Percentiles rank a stretch among this genome's conserved stretches.
phyloP scores from a whole-genome alignment of 2,888 invertebrate genomes.

The Clitarchus hookeri region DNA sequence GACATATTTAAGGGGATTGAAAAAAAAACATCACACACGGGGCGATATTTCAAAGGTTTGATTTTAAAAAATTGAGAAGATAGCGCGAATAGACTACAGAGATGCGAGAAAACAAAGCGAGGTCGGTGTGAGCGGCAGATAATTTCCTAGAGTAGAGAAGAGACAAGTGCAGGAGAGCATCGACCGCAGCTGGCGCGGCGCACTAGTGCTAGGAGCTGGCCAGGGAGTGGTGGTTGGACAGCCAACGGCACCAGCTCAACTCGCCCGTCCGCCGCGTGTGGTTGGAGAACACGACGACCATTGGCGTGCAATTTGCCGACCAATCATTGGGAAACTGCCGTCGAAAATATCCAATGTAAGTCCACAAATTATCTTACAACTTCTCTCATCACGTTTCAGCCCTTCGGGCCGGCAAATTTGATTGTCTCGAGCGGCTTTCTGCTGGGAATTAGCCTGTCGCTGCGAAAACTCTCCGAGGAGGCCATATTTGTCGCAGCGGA shows the following conservation, averaged over 20 bases:
- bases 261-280: constrained; percentile 37
- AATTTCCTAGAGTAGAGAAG: neutral
- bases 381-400: constrained; percentile 49
- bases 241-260: constrained; percentile 42
- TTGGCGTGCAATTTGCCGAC: constrained; percentile 84
- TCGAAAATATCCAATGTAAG: constrained; percentile 75
- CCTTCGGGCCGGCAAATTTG: constrained; percentile 44
- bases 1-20: no score
- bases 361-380: constrained; percentile 70
- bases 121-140: no score
- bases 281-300: constrained; percentile 67
- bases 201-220: constrained; percentile 46
- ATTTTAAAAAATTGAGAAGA: no score
- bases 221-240: constrained; percentile 64
- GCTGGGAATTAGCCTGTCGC: neutral
- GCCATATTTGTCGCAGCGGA: constrained; percentile 51
- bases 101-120: no score
- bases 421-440: constrained; percentile 35
- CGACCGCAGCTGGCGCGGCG: constrained; percentile 34
- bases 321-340: constrained; percentile 86
- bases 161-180: constrained; percentile 34
- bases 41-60: no score
- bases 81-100: no score
- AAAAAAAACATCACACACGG: no score
- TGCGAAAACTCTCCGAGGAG: constrained; percentile 34